phyloP scores from a whole-genome alignment of 2,797 vertebrate genomes.

The Potorous gilbertii region DNA sequence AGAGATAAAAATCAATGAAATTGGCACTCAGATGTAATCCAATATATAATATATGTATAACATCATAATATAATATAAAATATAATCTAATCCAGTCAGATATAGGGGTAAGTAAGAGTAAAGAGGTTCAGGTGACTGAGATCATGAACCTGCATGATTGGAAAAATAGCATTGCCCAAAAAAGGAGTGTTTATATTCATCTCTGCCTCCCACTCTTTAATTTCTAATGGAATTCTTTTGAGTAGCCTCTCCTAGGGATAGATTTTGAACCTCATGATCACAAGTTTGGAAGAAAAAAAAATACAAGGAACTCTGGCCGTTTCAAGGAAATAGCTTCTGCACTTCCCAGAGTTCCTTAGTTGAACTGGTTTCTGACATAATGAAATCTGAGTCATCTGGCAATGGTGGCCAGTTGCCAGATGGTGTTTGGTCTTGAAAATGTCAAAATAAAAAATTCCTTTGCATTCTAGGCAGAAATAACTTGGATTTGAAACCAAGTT shows the following conservation, averaged over 20 bases:
- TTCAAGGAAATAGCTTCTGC: neutral
- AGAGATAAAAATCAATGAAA: neutral
- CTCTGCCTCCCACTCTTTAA: neutral
- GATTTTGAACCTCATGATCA: neutral
- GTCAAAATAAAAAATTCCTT: neutral
- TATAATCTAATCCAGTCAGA: neutral
- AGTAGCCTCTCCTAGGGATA: neutral
- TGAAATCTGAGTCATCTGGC: neutral
- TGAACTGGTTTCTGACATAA: neutral
- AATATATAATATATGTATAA: too few relatives aligned
- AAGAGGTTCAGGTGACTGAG: neutral
- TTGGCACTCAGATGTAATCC: neutral
- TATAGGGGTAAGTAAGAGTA: neutral
- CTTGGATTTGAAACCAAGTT: neutral
- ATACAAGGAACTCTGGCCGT: neutral
- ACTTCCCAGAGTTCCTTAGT: neutral
- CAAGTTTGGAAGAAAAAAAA: neutral
- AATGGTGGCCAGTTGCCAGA: neutral
- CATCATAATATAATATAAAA: too few relatives aligned
- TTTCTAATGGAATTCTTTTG: neutral
- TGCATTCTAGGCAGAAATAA: neutral
- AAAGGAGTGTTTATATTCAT: neutral
- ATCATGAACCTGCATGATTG: neutral
- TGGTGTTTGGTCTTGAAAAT: neutral
- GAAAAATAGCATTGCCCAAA: neutral